These are phyloP conservation scores for Pyrgus malvae DNA, from an alignment of 2,888 invertebrate genomes.

Conservation along the genomic window DNA sequence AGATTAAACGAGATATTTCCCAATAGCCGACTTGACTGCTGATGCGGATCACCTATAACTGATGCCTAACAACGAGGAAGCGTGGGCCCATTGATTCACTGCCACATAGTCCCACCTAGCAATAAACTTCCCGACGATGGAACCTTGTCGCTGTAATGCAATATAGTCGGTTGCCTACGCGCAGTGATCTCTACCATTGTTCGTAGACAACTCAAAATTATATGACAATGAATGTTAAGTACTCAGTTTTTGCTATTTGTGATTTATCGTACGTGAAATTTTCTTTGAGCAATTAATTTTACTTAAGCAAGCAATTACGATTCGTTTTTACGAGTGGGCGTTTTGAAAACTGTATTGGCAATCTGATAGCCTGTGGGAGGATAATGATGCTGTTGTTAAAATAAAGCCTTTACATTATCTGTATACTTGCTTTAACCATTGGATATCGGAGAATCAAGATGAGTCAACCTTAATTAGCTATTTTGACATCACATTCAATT, in stretches of 20 bases:
- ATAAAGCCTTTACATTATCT: constrained; percentile 8
- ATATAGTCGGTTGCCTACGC: constrained; percentile 56
- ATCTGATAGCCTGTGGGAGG: constrained; percentile 9
- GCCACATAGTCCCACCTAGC: constrained; percentile 43
- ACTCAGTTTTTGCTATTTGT: constrained; percentile 40
- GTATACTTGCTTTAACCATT: not conserved
- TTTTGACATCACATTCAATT: not conserved
- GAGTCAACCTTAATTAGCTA: constrained; percentile 10
- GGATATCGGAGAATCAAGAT: not conserved
- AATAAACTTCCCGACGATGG: constrained; percentile 41
- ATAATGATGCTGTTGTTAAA: constrained; percentile 16
- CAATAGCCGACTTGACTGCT: constrained; percentile 42
- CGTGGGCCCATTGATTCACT: constrained; percentile 52
- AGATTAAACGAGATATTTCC: constrained; percentile 29
- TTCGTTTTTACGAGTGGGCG: constrained; percentile 7
- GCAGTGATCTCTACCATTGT: constrained; percentile 64
- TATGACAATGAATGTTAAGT: constrained; percentile 38
- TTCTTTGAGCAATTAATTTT: constrained; percentile 6
- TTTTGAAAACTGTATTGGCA: constrained; percentile 6
- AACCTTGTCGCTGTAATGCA: constrained; percentile 46
- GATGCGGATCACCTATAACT: constrained; percentile 62
- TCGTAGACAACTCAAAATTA: constrained; percentile 39
- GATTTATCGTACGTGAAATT: constrained; percentile 36
- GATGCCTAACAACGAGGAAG: constrained; percentile 59
- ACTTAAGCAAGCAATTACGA: constrained; percentile 17